phyloP scores from a whole-genome alignment of 2,888 invertebrate genomes.

The Microctonus brassicae region DNA sequence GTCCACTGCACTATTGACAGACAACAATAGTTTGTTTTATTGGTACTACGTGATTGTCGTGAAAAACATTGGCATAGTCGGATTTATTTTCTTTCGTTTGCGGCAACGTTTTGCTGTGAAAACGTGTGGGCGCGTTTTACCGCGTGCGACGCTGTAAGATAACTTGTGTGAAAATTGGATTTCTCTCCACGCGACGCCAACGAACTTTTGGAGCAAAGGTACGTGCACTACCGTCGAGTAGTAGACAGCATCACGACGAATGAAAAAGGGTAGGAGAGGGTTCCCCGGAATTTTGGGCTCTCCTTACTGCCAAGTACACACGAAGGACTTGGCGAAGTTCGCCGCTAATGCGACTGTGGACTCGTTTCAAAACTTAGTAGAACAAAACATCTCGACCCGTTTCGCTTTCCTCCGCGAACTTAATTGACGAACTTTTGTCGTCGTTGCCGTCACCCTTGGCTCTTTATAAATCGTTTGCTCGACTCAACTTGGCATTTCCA shows the following conservation, averaged over 20 bases:
- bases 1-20: neutral
- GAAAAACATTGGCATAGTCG: constrained; percentile 30
- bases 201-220: constrained; percentile 32
- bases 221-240: constrained; percentile 30
- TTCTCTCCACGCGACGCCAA: constrained; percentile 28
- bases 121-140: constrained; percentile 16
- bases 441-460: constrained; percentile 17
- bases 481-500: constrained; percentile 6
- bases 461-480: constrained; percentile 19
- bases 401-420: constrained; percentile 17
- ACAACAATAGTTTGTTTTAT: constrained; percentile 30
- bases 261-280: constrained; percentile 16
- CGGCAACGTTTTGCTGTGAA: constrained; percentile 27
- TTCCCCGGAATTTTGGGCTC: constrained; percentile 15
- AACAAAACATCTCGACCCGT: constrained; percentile 28
- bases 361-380: constrained; percentile 21
- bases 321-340: constrained; percentile 19
- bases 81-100: constrained; percentile 32
- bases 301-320: constrained; percentile 23
- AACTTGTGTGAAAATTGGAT: constrained; percentile 39
- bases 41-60: constrained; percentile 27
- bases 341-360: constrained; percentile 16
- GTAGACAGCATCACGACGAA: neutral
- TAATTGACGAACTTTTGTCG: constrained; percentile 32
- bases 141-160: constrained; percentile 12